A percentile compares a stretch with the other conserved stretches of the same genome.
These are phyloP conservation scores for Geotrupes spiniger DNA, from an alignment of 2,888 invertebrate genomes.

Conservation along the genomic window DNA sequence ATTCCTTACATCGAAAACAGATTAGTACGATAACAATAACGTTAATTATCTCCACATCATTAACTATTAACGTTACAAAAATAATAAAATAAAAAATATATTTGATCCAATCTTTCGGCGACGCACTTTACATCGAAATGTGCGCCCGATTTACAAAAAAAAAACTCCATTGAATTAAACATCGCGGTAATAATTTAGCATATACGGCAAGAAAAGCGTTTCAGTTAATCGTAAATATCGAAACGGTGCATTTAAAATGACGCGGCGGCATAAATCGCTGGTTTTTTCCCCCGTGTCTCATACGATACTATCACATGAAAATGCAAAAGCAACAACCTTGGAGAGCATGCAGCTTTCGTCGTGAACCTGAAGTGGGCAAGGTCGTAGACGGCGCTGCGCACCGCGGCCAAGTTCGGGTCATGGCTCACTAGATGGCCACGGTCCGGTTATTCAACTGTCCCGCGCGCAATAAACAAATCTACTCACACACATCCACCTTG, in stretches of 20 bases:
- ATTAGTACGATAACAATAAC: no score
- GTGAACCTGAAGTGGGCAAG: constrained; percentile 23
- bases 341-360: constrained; percentile 7
- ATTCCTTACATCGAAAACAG: no score
- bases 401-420: constrained; percentile 30
- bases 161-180: no score
- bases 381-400: constrained; percentile 24
- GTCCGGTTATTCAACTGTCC: constrained; percentile 32
- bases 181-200: no score
- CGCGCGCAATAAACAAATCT: constrained; percentile 23
- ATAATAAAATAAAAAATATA: no score
- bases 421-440: constrained; percentile 30
- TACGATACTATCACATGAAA: constrained; percentile 2
- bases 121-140: no score
- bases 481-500: constrained; percentile 24
- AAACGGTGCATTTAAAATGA: no score
- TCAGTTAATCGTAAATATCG: constrained; percentile 1
- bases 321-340: constrained; percentile 13
- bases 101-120: no score
- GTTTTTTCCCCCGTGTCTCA: not conserved
- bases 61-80: no score
- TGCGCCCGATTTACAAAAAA: no score
- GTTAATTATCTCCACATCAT: no score
- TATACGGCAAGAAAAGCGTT: not conserved
- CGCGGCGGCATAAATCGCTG: no score